Base-by-base conservation (phyloP, 2,888 invertebrate genomes). In the Caenorhabditis sp. region DNA sequence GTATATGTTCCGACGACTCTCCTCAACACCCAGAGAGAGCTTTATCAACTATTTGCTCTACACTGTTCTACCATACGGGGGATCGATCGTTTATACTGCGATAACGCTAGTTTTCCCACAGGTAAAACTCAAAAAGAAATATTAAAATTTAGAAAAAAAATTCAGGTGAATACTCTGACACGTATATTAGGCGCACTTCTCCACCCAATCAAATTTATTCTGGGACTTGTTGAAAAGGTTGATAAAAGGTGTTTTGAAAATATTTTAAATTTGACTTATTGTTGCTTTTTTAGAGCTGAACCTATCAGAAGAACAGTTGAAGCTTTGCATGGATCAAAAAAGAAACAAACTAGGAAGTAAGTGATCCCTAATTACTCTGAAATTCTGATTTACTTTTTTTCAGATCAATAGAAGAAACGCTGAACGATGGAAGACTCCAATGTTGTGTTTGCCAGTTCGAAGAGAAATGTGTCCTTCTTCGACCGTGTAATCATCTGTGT, bases 401-500 rank as follows among this genome's bases (percentile, higher is more conserved):
- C 65, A 70, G 69, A 43, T 67, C 70, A 2, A 57, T 62, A 23
- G 64, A 67, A 61, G 70, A 58, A 58, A 57, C 58, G 17, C 49
- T 65, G 49, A 69, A 73, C 23, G 76, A 78, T 21, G 17, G 55
- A 14, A 67, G 78, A 17, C 62, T 76, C 17, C 66, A 65, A 19
- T 78, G 78, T 54, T 68, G 63, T 37, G 36, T 78, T 21, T 78
- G 78, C 55, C 62, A 76, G 36, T 43, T 68, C 14, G 58, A 62
- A 21, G 76, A 76, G 51, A 78, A 78, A 55, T 54, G 53, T 24
- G 68, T 78, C 37, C 57, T 78, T 17, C 68, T 78, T 23, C 70
- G 73, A 1, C 78, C 78, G 10, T 78, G 78, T 59, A 69, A 73
- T 49, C 78, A 78, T 64, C 54, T 78, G 10, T 78, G 78, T 50